These are phyloP conservation scores for Aphelenchoides bicaudatus DNA, from an alignment of 2,888 invertebrate species.

Conservation along the genomic window DNA sequence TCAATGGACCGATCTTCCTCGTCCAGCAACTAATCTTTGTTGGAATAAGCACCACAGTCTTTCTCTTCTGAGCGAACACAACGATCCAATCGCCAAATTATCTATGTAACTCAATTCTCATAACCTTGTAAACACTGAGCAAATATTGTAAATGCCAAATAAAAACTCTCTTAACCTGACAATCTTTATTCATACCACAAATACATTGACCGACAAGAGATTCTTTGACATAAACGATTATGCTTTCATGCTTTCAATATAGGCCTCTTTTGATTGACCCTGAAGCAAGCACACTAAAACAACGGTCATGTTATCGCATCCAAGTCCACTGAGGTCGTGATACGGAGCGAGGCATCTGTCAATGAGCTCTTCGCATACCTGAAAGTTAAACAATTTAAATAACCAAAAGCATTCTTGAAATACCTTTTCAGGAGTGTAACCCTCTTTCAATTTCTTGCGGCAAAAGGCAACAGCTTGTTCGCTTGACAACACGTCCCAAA, in stretches of 20 bases:
- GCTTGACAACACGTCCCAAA: constrained; percentile 96
- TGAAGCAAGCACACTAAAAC: constrained; percentile 66
- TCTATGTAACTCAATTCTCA: no score
- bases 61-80: no score
- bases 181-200: no score
- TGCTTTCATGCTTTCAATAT: constrained; percentile 25
- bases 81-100: no score
- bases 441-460: constrained; percentile 74
- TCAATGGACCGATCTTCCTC: no score
- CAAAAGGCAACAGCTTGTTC: constrained; percentile 85
- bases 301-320: constrained; percentile 94
- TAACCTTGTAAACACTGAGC: no score
- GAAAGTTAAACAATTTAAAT: constrained; percentile 22
- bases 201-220: no score
- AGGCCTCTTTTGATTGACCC: constrained; percentile 24
- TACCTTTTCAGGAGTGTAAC: constrained; percentile 79
- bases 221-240: no score
- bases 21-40: no score
- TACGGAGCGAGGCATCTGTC: constrained; percentile 91
- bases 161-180: no score
- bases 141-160: no score
- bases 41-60: no score
- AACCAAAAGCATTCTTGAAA: constrained; percentile 31
- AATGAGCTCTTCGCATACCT: constrained; percentile 91
- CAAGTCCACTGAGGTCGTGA: constrained; percentile 79